Evolutionary conservation across 2,888 invertebrate genomes (phyloP), one percentile per base, ranked within the genome.

Genomic region (Epicampocera succincta): DNA sequence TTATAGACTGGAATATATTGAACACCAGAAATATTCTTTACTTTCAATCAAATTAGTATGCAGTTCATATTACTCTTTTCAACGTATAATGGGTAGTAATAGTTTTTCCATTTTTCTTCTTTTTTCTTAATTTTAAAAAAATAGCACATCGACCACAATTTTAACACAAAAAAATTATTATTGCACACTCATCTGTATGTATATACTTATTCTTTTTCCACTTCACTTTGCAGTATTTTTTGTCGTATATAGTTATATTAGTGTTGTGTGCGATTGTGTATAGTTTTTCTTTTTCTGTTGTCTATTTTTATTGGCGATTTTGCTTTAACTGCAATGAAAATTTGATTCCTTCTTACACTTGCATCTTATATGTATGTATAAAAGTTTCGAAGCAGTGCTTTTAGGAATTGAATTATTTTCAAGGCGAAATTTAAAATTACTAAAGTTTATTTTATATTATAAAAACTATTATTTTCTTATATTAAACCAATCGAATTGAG

Each of bases 271-370:
- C 25, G 44, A 9, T 52, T 69, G 46, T 46, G 60, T 69, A 61
- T 60, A 69, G 54, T 76, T 61, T 61, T 69, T 44, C 46, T 56
- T 66, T 66, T 50, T 40, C 33, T 46, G 50, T 68, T 77, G 44
- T 29, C 72, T 78, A 72, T 60, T 50, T 73, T 60, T 74, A 50
- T 63, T 69, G 63, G 56, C 40, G 65, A 74, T 58, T 80, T 52
- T 69, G 68, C 54, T 74, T 69, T 68, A 46, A 52, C 42, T 56
- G 63, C 66, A 79, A 61, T 60, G 40, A 72, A 78, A 66, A 79
- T 79, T 78, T 46, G 17, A 78, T 52, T 68, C 42, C 63, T 72
- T 66, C 48, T 21, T 52, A 48, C n/a, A 69, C 25, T 54, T 54
- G 19, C 56, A 65, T 11, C 69, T 60, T 15, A 38, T 42, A 3